These are phyloP conservation scores for Zalophus californianus DNA, from an alignment of 2,797 vertebrate genomes.

Conservation along the genomic window DNA sequence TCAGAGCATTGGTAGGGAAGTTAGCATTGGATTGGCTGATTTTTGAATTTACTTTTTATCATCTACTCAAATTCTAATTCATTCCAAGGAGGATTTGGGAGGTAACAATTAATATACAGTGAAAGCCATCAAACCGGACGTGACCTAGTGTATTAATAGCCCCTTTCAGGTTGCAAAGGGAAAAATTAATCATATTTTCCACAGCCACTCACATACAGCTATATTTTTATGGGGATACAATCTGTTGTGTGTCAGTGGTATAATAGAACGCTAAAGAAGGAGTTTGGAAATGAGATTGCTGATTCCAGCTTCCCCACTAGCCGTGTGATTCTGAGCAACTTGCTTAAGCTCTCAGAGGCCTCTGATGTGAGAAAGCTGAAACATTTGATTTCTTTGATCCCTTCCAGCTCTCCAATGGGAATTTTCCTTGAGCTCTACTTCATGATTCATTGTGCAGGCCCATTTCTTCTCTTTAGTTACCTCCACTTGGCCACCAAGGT, in stretches of 20 bases:
- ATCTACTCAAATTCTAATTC: neutral
- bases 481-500: slow-evolving; percentile 28
- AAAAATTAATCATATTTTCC: neutral
- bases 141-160: neutral
- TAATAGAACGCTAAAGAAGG: neutral
- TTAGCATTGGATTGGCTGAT: neutral
- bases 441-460: neutral
- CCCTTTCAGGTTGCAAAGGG: neutral
- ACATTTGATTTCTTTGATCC: slow-evolving; percentile 15
- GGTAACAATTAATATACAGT: neutral
- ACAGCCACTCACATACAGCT: neutral
- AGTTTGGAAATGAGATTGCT: neutral
- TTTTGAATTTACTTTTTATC: slow-evolving; percentile 22
- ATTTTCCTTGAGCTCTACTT: neutral
- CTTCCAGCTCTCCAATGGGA: neutral
- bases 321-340: neutral
- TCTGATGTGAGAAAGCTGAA: neutral
- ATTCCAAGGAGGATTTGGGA: slow-evolving; percentile 26
- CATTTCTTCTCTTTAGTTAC: slow-evolving; percentile 53
- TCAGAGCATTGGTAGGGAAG: neutral
- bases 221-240: neutral
- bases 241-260: neutral
- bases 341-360: slow-evolving; percentile 14
- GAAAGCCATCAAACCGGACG: neutral
- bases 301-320: slow-evolving; percentile 14